Percentiles rank a stretch among this genome's conserved stretches.
Evolutionary conservation across 92 coral and sea anemone genomes (phyloP).

Genomic region (Phenganax subtilis): DNA sequence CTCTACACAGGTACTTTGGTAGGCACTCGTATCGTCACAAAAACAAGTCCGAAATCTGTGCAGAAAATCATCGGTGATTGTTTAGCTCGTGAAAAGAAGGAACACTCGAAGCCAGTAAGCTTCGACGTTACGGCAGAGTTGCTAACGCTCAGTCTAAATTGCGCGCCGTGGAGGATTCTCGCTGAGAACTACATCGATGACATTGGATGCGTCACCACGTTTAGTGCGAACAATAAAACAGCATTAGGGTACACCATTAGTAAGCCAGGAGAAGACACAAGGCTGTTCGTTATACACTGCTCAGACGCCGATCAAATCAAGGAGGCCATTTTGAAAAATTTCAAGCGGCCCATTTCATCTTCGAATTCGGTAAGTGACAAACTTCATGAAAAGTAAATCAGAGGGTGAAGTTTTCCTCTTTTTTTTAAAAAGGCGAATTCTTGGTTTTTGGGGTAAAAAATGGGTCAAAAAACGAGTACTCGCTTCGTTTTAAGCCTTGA

Average conservation of each 20-base stretch:
- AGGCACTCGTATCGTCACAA: slow-evolving; percentile 53
- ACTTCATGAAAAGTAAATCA: too few relatives aligned
- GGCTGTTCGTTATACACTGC: slow-evolving; percentile 64
- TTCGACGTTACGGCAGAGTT: slow-evolving; percentile 73
- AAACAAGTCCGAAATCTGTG: slow-evolving; percentile 70
- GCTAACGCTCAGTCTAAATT: slow-evolving; percentile 76
- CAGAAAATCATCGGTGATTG: slow-evolving; percentile 64
- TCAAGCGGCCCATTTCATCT: slow-evolving; percentile 59
- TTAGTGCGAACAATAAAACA: slow-evolving; percentile 52
- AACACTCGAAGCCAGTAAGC: slow-evolving; percentile 64
- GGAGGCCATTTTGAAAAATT: slow-evolving; percentile 61
- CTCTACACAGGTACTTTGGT: slow-evolving; percentile 74
- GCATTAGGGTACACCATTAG: slow-evolving; percentile 69
- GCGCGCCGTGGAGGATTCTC: slow-evolving; percentile 86
- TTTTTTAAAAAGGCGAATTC: too few relatives aligned
- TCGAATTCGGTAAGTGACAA: slow-evolving; percentile 53
- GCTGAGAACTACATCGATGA: slow-evolving; percentile 67
- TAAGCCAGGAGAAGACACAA: slow-evolving; percentile 63
- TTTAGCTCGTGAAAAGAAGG: slow-evolving; percentile 56
- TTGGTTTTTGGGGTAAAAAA: too few relatives aligned
- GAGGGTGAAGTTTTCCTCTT: too few relatives aligned
- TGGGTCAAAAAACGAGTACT: too few relatives aligned
- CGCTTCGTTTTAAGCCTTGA: too few relatives aligned
- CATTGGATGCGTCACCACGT: slow-evolving; percentile 71
- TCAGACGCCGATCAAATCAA: slow-evolving; percentile 64